Conservation (phyloP, 2,113 vertebrate genomes). For the Nyctereutes procyonoides region DNA sequence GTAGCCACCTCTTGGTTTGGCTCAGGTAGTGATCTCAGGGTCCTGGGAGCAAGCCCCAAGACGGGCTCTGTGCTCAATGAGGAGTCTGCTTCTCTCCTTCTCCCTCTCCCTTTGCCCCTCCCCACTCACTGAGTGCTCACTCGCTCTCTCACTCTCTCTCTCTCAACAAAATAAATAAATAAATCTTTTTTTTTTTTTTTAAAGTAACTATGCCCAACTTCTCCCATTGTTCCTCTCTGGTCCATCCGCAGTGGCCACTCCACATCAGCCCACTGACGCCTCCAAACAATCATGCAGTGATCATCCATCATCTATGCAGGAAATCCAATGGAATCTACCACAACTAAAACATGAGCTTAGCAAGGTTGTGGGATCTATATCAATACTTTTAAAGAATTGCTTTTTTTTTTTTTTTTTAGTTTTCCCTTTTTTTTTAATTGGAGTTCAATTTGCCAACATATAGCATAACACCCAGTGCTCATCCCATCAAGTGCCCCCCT, state of each 20-base stretch:
- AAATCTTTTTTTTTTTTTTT: too few species aligned
- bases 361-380: not conserved
- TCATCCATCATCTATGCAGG: rapidly evolving
- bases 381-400: not conserved
- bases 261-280: not conserved
- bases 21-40: not conserved
- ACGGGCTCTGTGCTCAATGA: too few species aligned
- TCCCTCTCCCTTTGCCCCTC: not conserved
- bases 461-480: too few species aligned
- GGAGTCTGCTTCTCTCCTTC: not conserved
- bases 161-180: too few species aligned
- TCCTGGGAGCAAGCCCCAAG: too few species aligned
- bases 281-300: not conserved
- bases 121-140: too few species aligned
- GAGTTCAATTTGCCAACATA: too few species aligned
- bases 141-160: not conserved
- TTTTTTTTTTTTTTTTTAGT: too few species aligned
- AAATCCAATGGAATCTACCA: not conserved
- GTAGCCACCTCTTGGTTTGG: not conserved
- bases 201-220: not conserved
- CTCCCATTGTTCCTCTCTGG: not conserved
- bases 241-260: not conserved
- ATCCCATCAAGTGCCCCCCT: too few species aligned
- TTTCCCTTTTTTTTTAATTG: too few species aligned
- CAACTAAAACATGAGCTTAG: not conserved